phyloP scores from a whole-genome alignment of 2,888 invertebrate species.

The Drosophila formosana region DNA sequence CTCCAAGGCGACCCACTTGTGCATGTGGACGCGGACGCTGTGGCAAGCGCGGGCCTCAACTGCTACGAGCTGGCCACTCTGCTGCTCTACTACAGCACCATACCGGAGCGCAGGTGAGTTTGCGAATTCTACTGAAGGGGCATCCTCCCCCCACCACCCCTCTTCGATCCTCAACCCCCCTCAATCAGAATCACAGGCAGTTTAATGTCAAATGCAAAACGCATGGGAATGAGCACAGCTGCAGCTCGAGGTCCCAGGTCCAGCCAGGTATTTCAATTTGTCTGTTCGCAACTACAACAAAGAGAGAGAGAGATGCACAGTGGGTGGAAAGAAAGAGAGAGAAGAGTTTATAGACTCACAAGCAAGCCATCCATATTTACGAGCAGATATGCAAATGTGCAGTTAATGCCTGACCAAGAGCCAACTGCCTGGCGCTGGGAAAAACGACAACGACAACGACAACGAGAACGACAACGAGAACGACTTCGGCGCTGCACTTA shows the following conservation, averaged over 20 bases:
- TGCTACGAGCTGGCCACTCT: conserved; percentile 90
- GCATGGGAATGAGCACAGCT: conserved; percentile 77
- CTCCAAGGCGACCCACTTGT: conserved; percentile 88
- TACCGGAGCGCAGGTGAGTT: conserved; percentile 88
- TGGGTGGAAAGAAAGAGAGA: conserved; percentile 15
- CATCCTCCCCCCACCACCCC: neutral
- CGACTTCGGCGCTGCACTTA: conserved; percentile 64
- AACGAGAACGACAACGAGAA: conserved; percentile 37
- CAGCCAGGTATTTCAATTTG: conserved; percentile 72
- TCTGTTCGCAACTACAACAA: conserved; percentile 27
- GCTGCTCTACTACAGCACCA: conserved; percentile 90
- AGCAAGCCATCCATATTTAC: conserved; percentile 77
- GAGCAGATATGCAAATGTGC: conserved; percentile 79
- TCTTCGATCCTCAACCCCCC: neutral
- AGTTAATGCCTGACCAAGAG: conserved; percentile 64
- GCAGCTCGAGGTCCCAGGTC: conserved; percentile 31
- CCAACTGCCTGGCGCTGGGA: conserved; percentile 70
- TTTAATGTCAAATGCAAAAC: conserved; percentile 77
- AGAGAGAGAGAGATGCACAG: neutral
- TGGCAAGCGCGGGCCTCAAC: conserved; percentile 87
- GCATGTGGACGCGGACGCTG: conserved; percentile 88
- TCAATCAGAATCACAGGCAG: conserved; percentile 75
- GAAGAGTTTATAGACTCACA: conserved; percentile 60
- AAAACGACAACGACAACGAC: conserved; percentile 42
- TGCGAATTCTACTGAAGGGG: conserved; percentile 2